Evolutionary conservation across 2,113 vertebrate genomes (phyloP).

Genomic region (Macrotis lagotis): DNA sequence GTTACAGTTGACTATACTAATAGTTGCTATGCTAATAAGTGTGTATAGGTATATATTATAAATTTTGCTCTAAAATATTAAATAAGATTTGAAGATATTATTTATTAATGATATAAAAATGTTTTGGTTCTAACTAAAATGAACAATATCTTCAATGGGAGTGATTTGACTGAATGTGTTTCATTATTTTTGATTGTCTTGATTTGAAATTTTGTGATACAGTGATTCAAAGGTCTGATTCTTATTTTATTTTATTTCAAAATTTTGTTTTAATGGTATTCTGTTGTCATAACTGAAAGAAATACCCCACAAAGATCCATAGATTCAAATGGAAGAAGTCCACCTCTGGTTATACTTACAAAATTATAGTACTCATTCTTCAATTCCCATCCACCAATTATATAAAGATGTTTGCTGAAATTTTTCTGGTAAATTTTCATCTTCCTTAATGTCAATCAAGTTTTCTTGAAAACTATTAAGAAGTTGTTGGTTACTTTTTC

Average conservation of each 20-base stretch:
- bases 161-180: neutral
- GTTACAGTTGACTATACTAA: neutral
- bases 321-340: neutral
- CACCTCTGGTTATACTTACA: neutral
- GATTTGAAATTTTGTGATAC: neutral
- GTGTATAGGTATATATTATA: neutral
- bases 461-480: neutral
- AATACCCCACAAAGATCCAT: neutral
- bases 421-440: neutral
- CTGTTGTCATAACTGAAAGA: neutral
- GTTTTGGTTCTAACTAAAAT: neutral
- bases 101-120: neutral
- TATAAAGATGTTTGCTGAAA: neutral
- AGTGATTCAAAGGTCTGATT: neutral
- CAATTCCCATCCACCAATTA: neutral
- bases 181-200: neutral
- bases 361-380: neutral
- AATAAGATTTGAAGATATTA: neutral
- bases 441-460: neutral
- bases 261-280: neutral
- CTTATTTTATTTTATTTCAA: neutral
- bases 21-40: neutral
- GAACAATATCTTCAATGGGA: neutral
- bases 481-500: neutral
- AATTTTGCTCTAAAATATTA: neutral